Conservation (phyloP, 35 echinoderm and acorn worm species). For the Ophioderma brevispina region DNA sequence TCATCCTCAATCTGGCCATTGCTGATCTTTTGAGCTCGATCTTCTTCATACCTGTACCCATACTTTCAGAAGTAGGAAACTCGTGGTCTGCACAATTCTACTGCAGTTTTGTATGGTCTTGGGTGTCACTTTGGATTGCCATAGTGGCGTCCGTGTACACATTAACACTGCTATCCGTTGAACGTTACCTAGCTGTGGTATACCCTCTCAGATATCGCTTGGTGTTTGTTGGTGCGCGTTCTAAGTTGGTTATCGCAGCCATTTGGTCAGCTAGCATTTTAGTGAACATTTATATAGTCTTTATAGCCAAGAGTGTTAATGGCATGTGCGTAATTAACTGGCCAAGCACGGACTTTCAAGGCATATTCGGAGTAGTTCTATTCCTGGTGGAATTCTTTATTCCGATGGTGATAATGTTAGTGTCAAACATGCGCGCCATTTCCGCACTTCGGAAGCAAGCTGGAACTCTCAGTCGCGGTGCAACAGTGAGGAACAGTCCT, state of each 20-base stretch:
- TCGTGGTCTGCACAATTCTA: slow-evolving; percentile 49
- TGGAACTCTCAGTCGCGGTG: not conserved
- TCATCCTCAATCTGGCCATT: slow-evolving; percentile 62
- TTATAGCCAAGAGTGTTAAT: not conserved
- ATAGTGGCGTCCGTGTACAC: slow-evolving; percentile 71
- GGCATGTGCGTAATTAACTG: slow-evolving; percentile 50
- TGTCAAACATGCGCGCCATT: slow-evolving; percentile 56
- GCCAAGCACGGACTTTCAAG: slow-evolving; percentile 4
- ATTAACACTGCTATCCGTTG: slow-evolving; percentile 69
- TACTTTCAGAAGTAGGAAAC: not conserved
- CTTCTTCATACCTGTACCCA: slow-evolving; percentile 68
- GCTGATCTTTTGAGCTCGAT: slow-evolving; percentile 83
- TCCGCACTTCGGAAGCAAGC: slow-evolving; percentile 37
- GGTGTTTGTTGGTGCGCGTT: slow-evolving; percentile 42
- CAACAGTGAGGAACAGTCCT: slow-evolving; percentile 5
- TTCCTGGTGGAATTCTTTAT: slow-evolving; percentile 76
- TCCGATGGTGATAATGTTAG: slow-evolving; percentile 79
- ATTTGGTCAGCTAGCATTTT: slow-evolving; percentile 58
- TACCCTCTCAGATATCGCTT: slow-evolving; percentile 68
- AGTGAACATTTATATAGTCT: slow-evolving; percentile 42
- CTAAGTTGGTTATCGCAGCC: slow-evolving; percentile 21
- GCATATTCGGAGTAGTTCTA: slow-evolving; percentile 45
- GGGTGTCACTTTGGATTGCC: slow-evolving; percentile 73
- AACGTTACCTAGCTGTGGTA: slow-evolving; percentile 82
- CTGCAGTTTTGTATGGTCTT: slow-evolving; percentile 66